Evolutionary conservation across 2,888 invertebrate genomes (phyloP).

Genomic region (Brachyopa scutellaris): DNA sequence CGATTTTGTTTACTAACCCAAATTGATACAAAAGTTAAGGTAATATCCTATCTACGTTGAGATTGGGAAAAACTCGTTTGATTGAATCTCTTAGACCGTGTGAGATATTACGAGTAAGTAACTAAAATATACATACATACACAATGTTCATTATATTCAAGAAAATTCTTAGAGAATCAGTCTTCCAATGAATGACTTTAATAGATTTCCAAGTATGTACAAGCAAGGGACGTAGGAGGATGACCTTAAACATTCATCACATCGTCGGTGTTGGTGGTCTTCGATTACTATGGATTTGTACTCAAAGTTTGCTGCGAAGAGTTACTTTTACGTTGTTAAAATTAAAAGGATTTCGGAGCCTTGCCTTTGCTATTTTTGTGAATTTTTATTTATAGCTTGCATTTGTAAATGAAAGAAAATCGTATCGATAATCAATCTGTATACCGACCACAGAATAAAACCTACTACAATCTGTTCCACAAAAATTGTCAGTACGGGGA

Average conservation of each 20-base stretch:
- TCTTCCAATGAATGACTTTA: constrained; percentile 13
- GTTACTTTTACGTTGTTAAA: not conserved
- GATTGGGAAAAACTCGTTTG: constrained; percentile 25
- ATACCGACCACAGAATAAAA: too few relatives aligned
- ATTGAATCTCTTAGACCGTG: constrained; percentile 18
- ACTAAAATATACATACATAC: too few relatives aligned
- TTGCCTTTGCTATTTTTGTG: not conserved
- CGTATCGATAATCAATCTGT: too few relatives aligned
- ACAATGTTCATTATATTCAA: too few relatives aligned
- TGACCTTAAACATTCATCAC: not conserved
- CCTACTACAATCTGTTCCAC: too few relatives aligned
- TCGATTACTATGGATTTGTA: not conserved
- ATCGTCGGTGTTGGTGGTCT: not conserved
- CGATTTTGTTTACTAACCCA: constrained; percentile 33
- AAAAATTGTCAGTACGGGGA: too few relatives aligned
- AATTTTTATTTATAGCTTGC: too few relatives aligned
- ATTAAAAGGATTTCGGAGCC: not conserved
- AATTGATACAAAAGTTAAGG: too few relatives aligned
- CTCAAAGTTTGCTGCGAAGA: not conserved
- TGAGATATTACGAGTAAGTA: too few relatives aligned
- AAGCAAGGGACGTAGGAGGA: not conserved
- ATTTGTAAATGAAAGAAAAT: too few relatives aligned
- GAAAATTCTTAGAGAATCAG: constrained; percentile 26
- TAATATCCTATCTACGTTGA: constrained; percentile 16
- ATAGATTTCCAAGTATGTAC: constrained; percentile 7